These are phyloP conservation scores for Cotesia glomerata DNA, from an alignment of 1,140 invertebrate species.

Conservation along the genomic window DNA sequence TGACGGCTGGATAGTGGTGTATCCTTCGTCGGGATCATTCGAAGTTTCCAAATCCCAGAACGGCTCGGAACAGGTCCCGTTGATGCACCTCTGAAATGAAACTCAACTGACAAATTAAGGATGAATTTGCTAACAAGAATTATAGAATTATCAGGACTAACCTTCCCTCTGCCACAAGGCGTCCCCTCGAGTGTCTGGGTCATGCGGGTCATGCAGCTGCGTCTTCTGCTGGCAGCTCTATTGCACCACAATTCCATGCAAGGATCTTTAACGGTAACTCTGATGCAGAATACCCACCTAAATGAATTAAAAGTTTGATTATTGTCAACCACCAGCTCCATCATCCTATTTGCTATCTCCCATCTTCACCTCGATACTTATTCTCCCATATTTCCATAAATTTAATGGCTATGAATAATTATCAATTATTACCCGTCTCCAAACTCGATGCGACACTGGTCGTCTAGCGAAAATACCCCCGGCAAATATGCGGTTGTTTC, in stretches of 20 bases:
- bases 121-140: not conserved
- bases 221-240: not conserved
- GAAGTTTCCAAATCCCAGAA: no score
- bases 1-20: no score
- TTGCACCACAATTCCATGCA: slow-evolving; percentile 15
- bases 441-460: slow-evolving; percentile 16
- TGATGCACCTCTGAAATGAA: not conserved
- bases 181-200: slow-evolving; percentile 7
- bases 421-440: slow-evolving; percentile 3
- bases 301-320: not conserved
- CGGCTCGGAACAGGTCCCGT: not conserved
- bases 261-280: not conserved
- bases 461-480: slow-evolving; percentile 2
- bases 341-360: no score
- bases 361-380: no score
- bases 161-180: slow-evolving; percentile 4
- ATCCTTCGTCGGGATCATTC: no score
- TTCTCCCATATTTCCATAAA: not conserved
- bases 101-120: not conserved
- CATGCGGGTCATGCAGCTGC: slow-evolving; percentile 11
- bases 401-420: not conserved
- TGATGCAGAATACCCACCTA: slow-evolving; percentile 8
- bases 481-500: not conserved
- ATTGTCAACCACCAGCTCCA: no score
- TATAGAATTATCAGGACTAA: not conserved